Evolutionary conservation across 2,888 invertebrate genomes (phyloP), one percentile per base, ranked within the genome.

Genomic region (Bellardia bayeri): DNA sequence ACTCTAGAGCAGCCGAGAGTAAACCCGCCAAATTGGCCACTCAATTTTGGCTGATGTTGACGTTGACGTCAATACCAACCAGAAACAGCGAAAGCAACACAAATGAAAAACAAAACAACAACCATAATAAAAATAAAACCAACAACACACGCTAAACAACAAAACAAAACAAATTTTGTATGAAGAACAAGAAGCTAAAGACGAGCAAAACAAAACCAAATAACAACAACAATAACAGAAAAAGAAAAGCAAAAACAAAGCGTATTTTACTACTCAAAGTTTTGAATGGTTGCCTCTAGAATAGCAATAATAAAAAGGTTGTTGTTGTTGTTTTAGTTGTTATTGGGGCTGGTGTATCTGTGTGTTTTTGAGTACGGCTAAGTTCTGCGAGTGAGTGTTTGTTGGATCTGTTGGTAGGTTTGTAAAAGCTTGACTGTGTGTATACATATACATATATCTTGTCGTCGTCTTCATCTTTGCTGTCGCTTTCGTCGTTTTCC

Each of bases 401-500:
- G 49, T 13, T 37, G 63, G 79, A 23, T 79, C 33, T 79, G 45
- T 69, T 40, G 56, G 74, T 58, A 40, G 45, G 66, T 78, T 61
- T 75, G 69, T 76, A 76, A 63, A 69, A 68, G 80, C 51, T 30
- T 76, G 16, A 74, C 63, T 58, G 79, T 72, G 51, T 63, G 42
- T 63, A 13, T 49, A 66, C 80, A 66, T 9, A 8, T 45, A 9
- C 9, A 11, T 84, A 78, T 85, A 79, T 85, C 85, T 87, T 87
- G 83, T 87, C 87, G 87, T 87, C 85, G 88, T 88, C 88, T 88
- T 88, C 88, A 88, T 88, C 86, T 86, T 88, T 88, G 89, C 87
- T 88, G 88, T 89, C 88, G 89, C 88, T 91, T 91, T 91, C 92
- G 91, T 92, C 92, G 91, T 92, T 92, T 87, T 89, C 89, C 91